phyloP scores from a whole-genome alignment of 2,113 vertebrate genomes.

The Aptenodytes patagonicus region DNA sequence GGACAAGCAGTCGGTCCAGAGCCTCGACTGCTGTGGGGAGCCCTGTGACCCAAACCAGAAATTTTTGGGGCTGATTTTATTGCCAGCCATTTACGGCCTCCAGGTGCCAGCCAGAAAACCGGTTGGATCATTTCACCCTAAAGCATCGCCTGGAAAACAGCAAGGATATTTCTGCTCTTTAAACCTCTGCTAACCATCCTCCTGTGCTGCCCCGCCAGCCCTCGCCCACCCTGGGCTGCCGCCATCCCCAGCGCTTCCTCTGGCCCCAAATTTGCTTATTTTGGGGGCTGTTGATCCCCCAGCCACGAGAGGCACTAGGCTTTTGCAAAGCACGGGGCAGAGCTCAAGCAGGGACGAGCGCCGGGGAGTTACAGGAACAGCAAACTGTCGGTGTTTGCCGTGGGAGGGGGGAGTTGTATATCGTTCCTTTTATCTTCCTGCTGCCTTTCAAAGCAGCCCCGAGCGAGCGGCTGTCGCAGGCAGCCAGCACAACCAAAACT shows the following conservation, averaged over 20 bases:
- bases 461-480: not conserved
- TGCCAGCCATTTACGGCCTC: accelerated
- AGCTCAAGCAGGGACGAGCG: accelerated
- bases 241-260: not conserved
- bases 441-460: not conserved
- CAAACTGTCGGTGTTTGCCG: not conserved
- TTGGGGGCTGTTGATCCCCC: not conserved
- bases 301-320: not conserved
- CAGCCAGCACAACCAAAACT: not conserved
- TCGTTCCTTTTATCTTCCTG: not conserved
- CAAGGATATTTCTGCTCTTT: not conserved
- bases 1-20: not conserved
- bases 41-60: not conserved
- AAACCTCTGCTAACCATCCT: not conserved
- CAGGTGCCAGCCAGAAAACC: not conserved
- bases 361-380: not conserved
- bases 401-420: not conserved
- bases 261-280: not conserved
- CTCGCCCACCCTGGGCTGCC: accelerated
- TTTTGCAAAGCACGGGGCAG: not conserved
- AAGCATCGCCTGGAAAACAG: not conserved
- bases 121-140: not conserved
- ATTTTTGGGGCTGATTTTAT: not conserved
- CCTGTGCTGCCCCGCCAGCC: not conserved
- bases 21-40: not conserved